Evolutionary conservation across 2,888 invertebrate species (phyloP), one percentile per base, ranked within the genome.

Genomic region (Cheiracanthium punctorium): DNA sequence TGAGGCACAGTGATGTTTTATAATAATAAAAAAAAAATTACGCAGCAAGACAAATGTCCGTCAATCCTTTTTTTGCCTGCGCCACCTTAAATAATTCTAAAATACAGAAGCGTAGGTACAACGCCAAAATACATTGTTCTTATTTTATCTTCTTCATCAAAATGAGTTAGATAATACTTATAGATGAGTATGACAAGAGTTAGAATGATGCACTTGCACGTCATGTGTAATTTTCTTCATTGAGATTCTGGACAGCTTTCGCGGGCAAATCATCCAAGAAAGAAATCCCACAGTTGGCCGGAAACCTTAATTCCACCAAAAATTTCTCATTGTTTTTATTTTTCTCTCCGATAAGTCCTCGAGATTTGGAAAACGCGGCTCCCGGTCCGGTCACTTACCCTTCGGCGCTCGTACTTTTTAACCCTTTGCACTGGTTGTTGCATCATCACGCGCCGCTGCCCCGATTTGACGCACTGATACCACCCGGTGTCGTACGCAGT

Each of bases 371-470:
- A n/a, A 58, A 65, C 71, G 67, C 64, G 32, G 73, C 43, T 33
- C 29, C 72, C 69, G 41, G 41, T 24, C 29, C 76, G 82, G 82
- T 84, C 82, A 77, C 82, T 84, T 84, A 84, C 82, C 69, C 32
- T 17, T 75, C 52, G 43, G 71, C 33, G 48, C 48, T 32, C 67
- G 82, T 84, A 67, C 67, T 67, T 84, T 73, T 84, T 84, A 84
- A 84, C 82, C 82, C 77, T 72, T 84, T 48, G 82, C 82, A 72
- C 77, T n/a, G n/a, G n/a, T n/a, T n/a, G n/a, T n/a, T n/a, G n/a
- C n/a, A 77, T 30, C 65, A 29, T n/a, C 67, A 76, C 76, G 77
- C 30, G 76, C 70, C 29, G 1, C 77, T 76, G 52, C 43, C 33
- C 29, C 67, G 82, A 84, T 84, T 37, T 28, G 24, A 12, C 41